phyloP scores from a whole-genome alignment of 1,140 invertebrate genomes.

The Drosophila jambulina region DNA sequence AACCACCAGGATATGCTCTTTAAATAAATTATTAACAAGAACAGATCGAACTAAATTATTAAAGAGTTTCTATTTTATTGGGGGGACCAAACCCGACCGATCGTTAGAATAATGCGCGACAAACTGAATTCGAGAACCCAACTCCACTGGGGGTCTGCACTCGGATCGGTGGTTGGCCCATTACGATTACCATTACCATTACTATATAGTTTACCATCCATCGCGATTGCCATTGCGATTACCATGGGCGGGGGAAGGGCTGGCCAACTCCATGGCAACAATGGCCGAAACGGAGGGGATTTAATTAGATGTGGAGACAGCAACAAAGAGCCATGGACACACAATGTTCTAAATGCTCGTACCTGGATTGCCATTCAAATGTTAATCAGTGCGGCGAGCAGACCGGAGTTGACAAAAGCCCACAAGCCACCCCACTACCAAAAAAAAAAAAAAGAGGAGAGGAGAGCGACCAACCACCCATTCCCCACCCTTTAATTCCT shows the following conservation, averaged over 20 bases:
- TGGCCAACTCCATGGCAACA: conserved; percentile 64
- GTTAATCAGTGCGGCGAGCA: conserved; percentile 76
- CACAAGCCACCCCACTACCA: conserved; percentile 13
- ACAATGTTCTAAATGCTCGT: conserved; percentile 74
- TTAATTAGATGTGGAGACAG: conserved; percentile 83
- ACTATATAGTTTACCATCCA: conserved; percentile 22
- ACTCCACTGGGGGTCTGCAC: conserved; percentile 49
- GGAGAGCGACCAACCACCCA: conserved; percentile 9
- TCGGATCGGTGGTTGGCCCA: conserved; percentile 61
- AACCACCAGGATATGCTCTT: conserved; percentile 35
- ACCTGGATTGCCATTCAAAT: conserved; percentile 80
- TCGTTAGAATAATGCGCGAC: conserved; percentile 83
- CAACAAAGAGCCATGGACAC: conserved; percentile 63
- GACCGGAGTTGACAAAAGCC: conserved; percentile 68
- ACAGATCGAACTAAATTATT: conserved; percentile 17
- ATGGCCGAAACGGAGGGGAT: conserved; percentile 65
- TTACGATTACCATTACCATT: conserved; percentile 60
- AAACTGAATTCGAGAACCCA: conserved; percentile 68
- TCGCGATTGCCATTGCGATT: conserved; percentile 59
- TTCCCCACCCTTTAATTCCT: conserved; percentile 9
- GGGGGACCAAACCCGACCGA: conserved; percentile 71
- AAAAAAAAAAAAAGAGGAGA: background rate
- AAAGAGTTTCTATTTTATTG: conserved; percentile 3
- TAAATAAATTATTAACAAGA: conserved; percentile 1
- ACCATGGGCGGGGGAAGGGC: conserved; percentile 55